Percentiles rank a stretch among this genome's conserved stretches.
Evolutionary conservation across 2,888 invertebrate species (phyloP).

Genomic region (Cantharis rufa): DNA sequence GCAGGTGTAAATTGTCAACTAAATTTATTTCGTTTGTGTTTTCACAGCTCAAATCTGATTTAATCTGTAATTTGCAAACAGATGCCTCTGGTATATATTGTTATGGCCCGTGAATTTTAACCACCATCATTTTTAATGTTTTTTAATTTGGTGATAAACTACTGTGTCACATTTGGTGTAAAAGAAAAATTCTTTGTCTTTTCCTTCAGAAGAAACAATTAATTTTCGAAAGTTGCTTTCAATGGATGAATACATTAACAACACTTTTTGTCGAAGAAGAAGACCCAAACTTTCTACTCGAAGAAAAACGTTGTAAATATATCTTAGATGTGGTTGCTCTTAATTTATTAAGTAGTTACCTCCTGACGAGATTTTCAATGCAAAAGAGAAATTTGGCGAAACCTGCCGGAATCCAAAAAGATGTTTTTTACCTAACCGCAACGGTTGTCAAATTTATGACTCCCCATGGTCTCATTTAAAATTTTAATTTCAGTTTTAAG

Average conservation of each 20-base stretch:
- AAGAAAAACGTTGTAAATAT: neutral
- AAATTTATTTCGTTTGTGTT: slow-evolving; percentile 22
- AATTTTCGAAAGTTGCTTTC: neutral
- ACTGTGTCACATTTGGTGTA: neutral
- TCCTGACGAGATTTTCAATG: neutral
- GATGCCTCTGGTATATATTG: slow-evolving; percentile 9
- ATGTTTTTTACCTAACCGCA: neutral
- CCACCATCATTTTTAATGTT: neutral
- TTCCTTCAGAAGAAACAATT: neutral
- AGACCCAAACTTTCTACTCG: neutral
- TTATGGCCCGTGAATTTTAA: neutral
- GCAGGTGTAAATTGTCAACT: slow-evolving; percentile 26
- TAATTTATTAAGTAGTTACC: too few relatives aligned
- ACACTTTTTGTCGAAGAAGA: neutral
- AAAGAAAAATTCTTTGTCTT: neutral
- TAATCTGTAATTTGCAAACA: slow-evolving; percentile 30
- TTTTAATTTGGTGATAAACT: neutral
- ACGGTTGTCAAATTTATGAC: neutral
- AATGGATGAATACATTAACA: neutral
- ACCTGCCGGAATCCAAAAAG: neutral
- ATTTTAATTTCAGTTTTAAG: neutral
- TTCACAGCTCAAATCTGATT: slow-evolving; percentile 19
- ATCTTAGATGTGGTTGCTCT: neutral
- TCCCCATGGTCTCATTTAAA: neutral
- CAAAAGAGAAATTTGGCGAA: neutral